A percentile compares a stretch with the other conserved stretches of the same genome.
Evolutionary conservation across 2,888 invertebrate genomes (phyloP).

Genomic region (Lepidocyrtoides sp.): DNA sequence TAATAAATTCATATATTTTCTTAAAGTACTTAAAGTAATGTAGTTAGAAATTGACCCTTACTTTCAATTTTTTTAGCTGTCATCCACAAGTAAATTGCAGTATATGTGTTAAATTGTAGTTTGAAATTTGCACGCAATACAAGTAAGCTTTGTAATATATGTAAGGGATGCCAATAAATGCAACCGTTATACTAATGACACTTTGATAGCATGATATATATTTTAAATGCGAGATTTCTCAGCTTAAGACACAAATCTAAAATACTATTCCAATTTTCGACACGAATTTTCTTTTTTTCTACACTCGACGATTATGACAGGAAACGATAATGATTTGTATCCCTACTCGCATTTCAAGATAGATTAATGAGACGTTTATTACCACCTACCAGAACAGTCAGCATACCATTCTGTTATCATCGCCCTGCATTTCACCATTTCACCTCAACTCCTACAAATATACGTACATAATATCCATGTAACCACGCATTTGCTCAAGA

Average conservation of each 20-base stretch:
- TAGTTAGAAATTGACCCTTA: no score
- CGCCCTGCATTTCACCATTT: background rate
- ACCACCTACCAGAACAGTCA: background rate
- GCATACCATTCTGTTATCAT: background rate
- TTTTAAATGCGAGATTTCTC: background rate
- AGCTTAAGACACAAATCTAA: no score
- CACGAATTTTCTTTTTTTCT: background rate
- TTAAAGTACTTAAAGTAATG: no score
- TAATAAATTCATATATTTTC: background rate
- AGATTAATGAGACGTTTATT: conserved; percentile 77
- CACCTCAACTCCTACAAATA: no score
- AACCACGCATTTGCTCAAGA: no score
- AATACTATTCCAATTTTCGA: no score
- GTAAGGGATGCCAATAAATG: background rate
- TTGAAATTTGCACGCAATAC: no score
- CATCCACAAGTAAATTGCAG: no score
- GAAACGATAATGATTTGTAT: conserved; percentile 36
- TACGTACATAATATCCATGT: no score
- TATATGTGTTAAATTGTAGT: no score
- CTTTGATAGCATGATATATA: conserved; percentile 68
- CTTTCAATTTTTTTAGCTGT: no score
- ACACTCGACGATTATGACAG: background rate
- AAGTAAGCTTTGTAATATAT: no score
- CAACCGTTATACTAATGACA: conserved; percentile 56
- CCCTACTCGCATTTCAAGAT: conserved; percentile 58